A percentile compares a stretch with the other conserved stretches of the same genome.
Evolutionary conservation across 2,113 vertebrate species (phyloP).

Genomic region (Amblyopsis rosae): DNA sequence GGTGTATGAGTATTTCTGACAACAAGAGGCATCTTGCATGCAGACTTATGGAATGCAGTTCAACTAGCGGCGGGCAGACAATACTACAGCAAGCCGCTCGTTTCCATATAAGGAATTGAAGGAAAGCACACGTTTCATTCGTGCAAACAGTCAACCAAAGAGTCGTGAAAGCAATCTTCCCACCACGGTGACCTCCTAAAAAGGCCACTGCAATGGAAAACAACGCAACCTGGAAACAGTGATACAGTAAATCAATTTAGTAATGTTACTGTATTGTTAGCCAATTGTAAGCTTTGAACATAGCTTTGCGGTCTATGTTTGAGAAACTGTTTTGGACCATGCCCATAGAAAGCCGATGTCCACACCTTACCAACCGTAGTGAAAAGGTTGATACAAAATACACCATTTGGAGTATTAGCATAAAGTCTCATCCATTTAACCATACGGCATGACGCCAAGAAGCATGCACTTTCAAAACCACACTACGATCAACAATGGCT

Average conservation of each 20-base stretch:
- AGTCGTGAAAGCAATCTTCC: constrained; percentile 5
- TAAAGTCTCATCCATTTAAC: no score
- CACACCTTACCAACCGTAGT: not conserved
- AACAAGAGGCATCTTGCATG: not conserved
- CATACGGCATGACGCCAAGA: not conserved
- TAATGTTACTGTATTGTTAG: not conserved
- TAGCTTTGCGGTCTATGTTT: not conserved
- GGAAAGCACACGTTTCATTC: constrained; percentile 34
- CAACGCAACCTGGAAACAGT: not conserved
- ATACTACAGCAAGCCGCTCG: constrained; percentile 39
- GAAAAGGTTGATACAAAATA: not conserved
- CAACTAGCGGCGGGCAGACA: constrained; percentile 24
- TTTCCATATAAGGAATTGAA: constrained; percentile 64
- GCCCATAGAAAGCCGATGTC: not conserved
- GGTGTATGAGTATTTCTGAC: not conserved
- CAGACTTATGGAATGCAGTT: constrained; percentile 33
- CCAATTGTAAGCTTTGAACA: not conserved
- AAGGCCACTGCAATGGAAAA: not conserved
- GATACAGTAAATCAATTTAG: not conserved
- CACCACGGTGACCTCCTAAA: not conserved
- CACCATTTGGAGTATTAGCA: not conserved
- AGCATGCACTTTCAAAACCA: not conserved
- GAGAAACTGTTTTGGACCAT: constrained; percentile 4
- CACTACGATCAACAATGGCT: not conserved
- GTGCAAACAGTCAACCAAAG: constrained; percentile 9